A percentile compares a stretch with the other conserved stretches of the same genome.
phyloP scores from a whole-genome alignment of 2,113 vertebrate genomes.

The Corythoichthys haematopterus region DNA sequence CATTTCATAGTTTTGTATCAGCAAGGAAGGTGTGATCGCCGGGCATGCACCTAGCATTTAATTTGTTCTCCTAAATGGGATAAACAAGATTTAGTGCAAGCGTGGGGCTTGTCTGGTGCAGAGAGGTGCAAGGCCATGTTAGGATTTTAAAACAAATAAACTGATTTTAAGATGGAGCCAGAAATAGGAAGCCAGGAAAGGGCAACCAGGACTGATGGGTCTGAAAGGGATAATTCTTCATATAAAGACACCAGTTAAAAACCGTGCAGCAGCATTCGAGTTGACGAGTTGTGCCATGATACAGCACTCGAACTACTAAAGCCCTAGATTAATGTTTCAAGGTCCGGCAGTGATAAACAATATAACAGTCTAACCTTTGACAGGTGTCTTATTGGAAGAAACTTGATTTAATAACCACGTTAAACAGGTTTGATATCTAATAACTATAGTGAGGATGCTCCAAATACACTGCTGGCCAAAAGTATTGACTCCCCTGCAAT shows the following conservation, averaged over 20 bases:
- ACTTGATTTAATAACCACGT: background rate
- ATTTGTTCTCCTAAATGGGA: no score
- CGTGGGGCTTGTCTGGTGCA: background rate
- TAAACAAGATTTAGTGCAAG: background rate
- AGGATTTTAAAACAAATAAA: background rate
- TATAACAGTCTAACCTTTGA: background rate
- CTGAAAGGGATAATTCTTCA: background rate
- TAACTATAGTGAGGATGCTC: background rate
- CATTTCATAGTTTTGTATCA: background rate
- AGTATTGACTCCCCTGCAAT: no score
- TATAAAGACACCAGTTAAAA: background rate
- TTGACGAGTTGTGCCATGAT: background rate
- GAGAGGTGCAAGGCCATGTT: background rate
- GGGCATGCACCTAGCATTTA: background rate
- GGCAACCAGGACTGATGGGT: background rate
- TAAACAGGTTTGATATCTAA: background rate
- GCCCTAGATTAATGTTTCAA: background rate
- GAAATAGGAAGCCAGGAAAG: background rate
- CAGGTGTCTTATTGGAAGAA: background rate
- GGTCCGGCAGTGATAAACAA: background rate
- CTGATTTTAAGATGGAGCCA: background rate
- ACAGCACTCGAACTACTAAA: background rate
- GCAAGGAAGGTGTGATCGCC: background rate
- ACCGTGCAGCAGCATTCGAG: background rate
- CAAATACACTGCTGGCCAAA: background rate